Evolutionary conservation across 2,113 vertebrate species (phyloP).

Genomic region (Ctenodactylus gundi): DNA sequence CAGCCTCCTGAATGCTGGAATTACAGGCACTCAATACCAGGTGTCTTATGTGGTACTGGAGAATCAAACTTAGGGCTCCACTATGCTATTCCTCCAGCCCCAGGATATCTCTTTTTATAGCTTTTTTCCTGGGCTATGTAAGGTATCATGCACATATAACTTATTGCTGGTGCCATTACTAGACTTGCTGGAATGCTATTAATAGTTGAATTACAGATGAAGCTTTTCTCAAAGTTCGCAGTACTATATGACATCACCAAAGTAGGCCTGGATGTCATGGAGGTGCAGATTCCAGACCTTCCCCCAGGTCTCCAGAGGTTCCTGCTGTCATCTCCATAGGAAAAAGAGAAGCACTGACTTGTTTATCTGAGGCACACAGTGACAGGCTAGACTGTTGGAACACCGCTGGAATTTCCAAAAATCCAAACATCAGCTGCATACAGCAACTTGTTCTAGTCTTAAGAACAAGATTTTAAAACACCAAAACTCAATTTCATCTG

Average conservation of each 20-base stretch:
- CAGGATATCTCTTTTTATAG: too few relatives aligned
- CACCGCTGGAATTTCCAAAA: not conserved
- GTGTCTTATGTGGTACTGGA: too few relatives aligned
- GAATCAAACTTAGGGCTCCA: too few relatives aligned
- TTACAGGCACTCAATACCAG: too few relatives aligned
- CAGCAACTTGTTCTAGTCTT: not conserved
- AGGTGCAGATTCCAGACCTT: not conserved
- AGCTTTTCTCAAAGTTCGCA: not conserved
- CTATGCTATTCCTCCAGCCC: too few relatives aligned
- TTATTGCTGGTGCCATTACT: not conserved
- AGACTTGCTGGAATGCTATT: not conserved
- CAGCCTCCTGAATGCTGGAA: too few relatives aligned
- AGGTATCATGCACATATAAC: not conserved
- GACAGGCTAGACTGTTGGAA: slow-evolving; percentile 16
- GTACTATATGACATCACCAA: not conserved
- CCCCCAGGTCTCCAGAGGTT: not conserved
- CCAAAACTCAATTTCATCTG: not conserved
- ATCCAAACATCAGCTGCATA: slow-evolving; percentile 24
- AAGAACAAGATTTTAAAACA: not conserved
- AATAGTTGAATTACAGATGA: not conserved
- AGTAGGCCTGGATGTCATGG: not conserved
- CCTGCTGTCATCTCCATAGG: not conserved
- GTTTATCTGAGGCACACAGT: not conserved
- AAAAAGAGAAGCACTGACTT: not conserved
- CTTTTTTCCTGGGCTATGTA: too few relatives aligned